Conservation (phyloP, 2,113 vertebrate species). For the Mystacornis crossleyi region DNA sequence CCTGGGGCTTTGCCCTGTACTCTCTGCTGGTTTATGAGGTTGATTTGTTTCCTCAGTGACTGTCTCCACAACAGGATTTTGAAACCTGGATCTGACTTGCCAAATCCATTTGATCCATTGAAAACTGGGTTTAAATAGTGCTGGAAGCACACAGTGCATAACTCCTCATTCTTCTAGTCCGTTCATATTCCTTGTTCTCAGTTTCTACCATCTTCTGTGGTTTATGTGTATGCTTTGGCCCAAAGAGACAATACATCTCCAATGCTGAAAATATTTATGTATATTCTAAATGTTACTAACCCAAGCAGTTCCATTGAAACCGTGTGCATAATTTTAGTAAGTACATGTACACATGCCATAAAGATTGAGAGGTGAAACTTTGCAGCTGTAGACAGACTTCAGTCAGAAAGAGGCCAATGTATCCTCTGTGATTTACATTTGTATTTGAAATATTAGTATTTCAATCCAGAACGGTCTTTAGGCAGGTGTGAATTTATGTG, state of each 20-base stretch:
- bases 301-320: background rate
- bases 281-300: background rate
- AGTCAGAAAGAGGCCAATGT: background rate
- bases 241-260: background rate
- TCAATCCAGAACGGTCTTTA: background rate
- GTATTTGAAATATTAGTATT: background rate
- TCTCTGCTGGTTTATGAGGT: background rate
- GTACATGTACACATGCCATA: background rate
- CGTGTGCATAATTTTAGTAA: background rate
- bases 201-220: background rate
- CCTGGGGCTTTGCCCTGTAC: background rate
- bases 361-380: background rate
- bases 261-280: background rate
- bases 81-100: background rate
- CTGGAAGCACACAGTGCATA: background rate
- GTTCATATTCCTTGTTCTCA: background rate
- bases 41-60: background rate
- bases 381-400: background rate
- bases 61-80: conserved; percentile 2
- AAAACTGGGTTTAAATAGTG: background rate
- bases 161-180: background rate
- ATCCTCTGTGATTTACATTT: background rate
- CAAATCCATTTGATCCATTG: conserved; percentile 13
- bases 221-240: background rate
- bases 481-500: background rate